phyloP scores from a whole-genome alignment of 2,113 vertebrate species.

The Rhadina sibilatrix region DNA sequence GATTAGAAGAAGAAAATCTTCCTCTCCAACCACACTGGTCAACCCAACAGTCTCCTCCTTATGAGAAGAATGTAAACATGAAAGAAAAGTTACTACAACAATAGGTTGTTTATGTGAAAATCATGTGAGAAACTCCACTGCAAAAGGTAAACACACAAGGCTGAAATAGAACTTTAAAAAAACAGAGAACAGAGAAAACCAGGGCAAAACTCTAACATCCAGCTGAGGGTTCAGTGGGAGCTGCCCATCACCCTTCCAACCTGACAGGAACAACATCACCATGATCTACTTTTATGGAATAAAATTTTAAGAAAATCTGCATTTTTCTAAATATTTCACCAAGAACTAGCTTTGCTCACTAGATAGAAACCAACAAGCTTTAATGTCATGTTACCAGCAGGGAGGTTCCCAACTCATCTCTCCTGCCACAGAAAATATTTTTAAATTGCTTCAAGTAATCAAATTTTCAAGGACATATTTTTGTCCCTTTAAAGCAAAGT shows the following conservation, averaged over 20 bases:
- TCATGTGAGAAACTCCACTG: too few relatives aligned
- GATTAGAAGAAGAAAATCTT: too few relatives aligned
- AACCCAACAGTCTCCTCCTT: too few relatives aligned
- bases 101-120: too few relatives aligned
- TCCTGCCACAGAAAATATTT: not conserved
- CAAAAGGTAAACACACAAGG: too few relatives aligned
- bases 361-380: not conserved
- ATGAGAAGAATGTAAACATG: too few relatives aligned
- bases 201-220: not conserved
- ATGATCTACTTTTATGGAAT: accelerated
- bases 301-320: not conserved
- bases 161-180: too few relatives aligned
- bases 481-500: not conserved
- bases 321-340: not conserved
- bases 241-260: not conserved
- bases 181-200: too few relatives aligned
- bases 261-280: accelerated
- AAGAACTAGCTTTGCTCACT: not conserved
- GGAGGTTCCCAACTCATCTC: not conserved
- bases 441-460: not conserved
- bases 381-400: not conserved
- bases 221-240: not conserved
- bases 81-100: too few relatives aligned
- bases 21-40: too few relatives aligned
- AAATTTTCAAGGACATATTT: not conserved